These are phyloP conservation scores for Seriola quinqueradiata DNA, from an alignment of 2,113 vertebrate genomes.

Conservation along the genomic window DNA sequence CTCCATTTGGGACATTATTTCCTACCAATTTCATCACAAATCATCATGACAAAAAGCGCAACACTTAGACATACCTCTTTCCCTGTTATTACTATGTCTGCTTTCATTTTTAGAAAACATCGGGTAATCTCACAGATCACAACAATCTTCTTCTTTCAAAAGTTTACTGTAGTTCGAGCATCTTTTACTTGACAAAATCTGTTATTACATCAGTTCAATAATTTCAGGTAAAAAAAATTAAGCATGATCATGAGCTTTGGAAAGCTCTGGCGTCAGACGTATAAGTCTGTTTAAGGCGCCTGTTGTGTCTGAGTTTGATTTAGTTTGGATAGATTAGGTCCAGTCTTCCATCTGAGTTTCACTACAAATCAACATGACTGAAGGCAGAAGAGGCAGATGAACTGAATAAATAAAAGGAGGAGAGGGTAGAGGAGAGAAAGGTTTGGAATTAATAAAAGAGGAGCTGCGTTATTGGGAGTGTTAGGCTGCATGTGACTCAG, in stretches of 20 bases:
- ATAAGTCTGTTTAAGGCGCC: background rate
- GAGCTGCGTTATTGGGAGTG: conserved; percentile 45
- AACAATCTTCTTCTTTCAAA: background rate
- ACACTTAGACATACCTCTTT: conserved; percentile 28
- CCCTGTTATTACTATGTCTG: background rate
- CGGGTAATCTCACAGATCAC: background rate
- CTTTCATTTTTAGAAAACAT: conserved; percentile 5
- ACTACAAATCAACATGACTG: conserved; percentile 23
- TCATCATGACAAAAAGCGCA: conserved; percentile 38
- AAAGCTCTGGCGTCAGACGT: background rate
- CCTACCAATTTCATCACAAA: conserved; percentile 70
- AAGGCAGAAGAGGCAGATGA: conserved; percentile 37
- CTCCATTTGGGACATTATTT: conserved; percentile 58
- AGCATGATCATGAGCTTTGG: background rate
- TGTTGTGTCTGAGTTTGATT: conserved; percentile 10
- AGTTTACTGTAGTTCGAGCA: conserved; percentile 15
- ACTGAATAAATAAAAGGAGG: conserved; percentile 38
- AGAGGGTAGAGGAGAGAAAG: background rate
- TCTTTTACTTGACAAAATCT: background rate
- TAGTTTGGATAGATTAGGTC: conserved; percentile 12
- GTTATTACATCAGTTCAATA: conserved; percentile 5
- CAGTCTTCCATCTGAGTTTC: conserved; percentile 15
- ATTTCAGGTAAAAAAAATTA: background rate
- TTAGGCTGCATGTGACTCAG: conserved; percentile 31
- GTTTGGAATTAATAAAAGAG: conserved; percentile 42